Base-by-base conservation (phyloP, 1,140 invertebrate genomes). In the Cephus cinctus region DNA sequence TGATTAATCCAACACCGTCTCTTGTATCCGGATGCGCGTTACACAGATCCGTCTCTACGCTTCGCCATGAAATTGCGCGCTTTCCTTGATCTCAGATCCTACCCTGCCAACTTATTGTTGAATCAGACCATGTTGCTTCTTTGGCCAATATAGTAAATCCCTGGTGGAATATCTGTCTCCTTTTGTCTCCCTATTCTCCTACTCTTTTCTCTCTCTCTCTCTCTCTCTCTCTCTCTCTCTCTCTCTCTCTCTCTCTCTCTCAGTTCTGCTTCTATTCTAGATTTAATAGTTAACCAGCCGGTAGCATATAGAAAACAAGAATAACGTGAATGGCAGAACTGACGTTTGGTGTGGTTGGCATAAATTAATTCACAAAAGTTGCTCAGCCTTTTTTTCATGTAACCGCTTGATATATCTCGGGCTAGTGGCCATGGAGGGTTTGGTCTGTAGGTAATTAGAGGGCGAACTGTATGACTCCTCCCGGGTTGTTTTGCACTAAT, bases 1-100 rank as follows among this genome's bases (percentile, higher is more conserved):
- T 68, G 67, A 68, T 69, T 69, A 69, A 69, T 57, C 59, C 48
- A 54, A 53, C 59, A 51, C 52, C n/a, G n/a, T n/a, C n/a, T n/a
- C n/a, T n/a, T n/a, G n/a, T n/a, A n/a, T n/a, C n/a, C n/a, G n/a
- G n/a, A n/a, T n/a, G n/a, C n/a, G n/a, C n/a, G n/a, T n/a, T n/a
- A n/a, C n/a, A n/a, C n/a, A n/a, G n/a, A n/a, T n/a, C n/a, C n/a
- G n/a, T n/a, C n/a, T n/a, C n/a, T n/a, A n/a, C n/a, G n/a, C n/a
- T n/a, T n/a, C n/a, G n/a, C n/a, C n/a, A n/a, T n/a, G n/a, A n/a
- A n/a, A n/a, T n/a, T n/a, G n/a, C n/a, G n/a, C n/a, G n/a, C n/a
- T n/a, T n/a, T n/a, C n/a, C n/a, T n/a, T n/a, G n/a, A n/a, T n/a
- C n/a, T n/a, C n/a, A n/a, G n/a, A n/a, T n/a, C n/a, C n/a, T n/a